These are phyloP conservation scores for Anthoscopus minutus DNA, from an alignment of 2,113 vertebrate genomes.

Conservation along the genomic window DNA sequence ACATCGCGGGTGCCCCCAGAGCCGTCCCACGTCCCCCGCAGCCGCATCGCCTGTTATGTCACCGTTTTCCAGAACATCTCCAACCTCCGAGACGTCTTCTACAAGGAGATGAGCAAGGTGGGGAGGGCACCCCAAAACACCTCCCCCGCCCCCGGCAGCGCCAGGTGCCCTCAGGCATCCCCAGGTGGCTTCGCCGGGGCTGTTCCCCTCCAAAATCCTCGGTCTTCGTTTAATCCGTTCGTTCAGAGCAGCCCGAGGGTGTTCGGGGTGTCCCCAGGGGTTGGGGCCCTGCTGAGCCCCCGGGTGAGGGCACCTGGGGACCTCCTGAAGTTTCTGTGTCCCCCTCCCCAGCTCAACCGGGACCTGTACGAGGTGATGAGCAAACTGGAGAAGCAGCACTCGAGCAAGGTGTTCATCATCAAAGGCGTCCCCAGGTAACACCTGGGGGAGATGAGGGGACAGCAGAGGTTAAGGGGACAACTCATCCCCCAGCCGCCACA, in stretches of 20 bases:
- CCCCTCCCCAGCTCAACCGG: constrained; percentile 76
- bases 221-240: not conserved
- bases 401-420: constrained; percentile 84
- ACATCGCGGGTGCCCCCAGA: not conserved
- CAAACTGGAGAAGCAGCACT: constrained; percentile 88
- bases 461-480: rapidly evolving
- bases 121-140: not conserved
- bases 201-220: rapidly evolving
- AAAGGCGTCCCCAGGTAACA: constrained; percentile 79
- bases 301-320: not conserved
- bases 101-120: constrained; percentile 89
- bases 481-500: rapidly evolving
- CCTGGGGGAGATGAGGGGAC: rapidly evolving
- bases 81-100: constrained; percentile 85
- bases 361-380: constrained; percentile 85
- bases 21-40: not conserved
- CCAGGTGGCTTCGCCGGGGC: not conserved
- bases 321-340: not conserved
- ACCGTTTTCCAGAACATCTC: constrained; percentile 88
- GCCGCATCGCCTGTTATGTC: constrained; percentile 90
- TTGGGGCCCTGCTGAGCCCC: not conserved
- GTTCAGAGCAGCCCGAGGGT: not conserved
- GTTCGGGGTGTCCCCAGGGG: rapidly evolving
- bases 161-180: not conserved
- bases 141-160: rapidly evolving